These are phyloP conservation scores for Hemibagrus guttatus DNA, from an alignment of 2,797 vertebrate species.

Conservation along the genomic window DNA sequence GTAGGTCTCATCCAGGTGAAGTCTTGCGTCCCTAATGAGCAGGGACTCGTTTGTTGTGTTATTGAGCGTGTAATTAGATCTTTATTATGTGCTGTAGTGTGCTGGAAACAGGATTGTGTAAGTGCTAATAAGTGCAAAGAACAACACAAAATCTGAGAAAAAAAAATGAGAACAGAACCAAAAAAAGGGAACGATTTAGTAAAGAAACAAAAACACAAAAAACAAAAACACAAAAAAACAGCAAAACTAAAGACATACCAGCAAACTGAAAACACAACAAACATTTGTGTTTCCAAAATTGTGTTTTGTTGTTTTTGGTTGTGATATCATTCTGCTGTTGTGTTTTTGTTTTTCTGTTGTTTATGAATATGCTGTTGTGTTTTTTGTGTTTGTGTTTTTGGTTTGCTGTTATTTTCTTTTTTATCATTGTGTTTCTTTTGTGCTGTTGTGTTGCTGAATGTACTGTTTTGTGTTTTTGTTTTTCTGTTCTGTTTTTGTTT, in stretches of 20 bases:
- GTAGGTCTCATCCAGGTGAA: neutral
- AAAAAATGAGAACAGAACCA: neutral
- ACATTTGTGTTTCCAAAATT: too few species aligned
- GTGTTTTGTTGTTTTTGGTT: too few species aligned
- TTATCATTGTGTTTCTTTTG: neutral
- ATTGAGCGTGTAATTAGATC: conserved; percentile 24
- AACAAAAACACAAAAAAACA: neutral
- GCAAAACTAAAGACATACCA: neutral
- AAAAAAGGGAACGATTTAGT: neutral
- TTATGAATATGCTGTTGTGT: neutral
- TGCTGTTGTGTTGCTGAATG: neutral
- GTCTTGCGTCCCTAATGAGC: neutral
- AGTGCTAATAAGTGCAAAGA: neutral
- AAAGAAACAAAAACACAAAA: neutral
- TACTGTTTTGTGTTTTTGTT: neutral
- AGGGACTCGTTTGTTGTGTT: conserved; percentile 14
- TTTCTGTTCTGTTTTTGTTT: neutral
- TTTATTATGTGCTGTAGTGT: conserved; percentile 13
- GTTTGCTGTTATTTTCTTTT: neutral
- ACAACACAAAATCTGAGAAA: neutral
- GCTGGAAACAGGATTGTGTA: neutral
- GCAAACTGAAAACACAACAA: neutral
- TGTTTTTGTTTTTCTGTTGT: neutral
- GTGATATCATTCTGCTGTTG: neutral
- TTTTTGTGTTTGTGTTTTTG: neutral